phyloP scores from a whole-genome alignment of 2,888 invertebrate species.

The Gonocerus acuteangulatus region DNA sequence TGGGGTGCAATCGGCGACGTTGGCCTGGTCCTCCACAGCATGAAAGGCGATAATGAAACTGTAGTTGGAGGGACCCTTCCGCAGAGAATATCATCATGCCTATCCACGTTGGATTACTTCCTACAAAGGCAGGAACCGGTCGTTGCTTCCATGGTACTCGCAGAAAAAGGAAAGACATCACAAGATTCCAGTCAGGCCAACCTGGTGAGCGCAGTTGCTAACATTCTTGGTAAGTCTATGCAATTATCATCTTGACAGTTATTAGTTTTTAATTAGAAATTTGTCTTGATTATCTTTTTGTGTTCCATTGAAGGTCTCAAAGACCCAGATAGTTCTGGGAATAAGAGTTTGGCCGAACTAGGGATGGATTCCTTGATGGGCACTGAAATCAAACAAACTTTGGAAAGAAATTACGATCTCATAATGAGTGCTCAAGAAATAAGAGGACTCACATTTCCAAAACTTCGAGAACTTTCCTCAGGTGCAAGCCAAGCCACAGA shows the following conservation, averaged over 20 bases:
- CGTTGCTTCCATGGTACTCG: constrained; percentile 74
- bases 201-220: constrained; percentile 72
- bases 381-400: constrained; percentile 93
- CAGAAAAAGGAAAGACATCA: constrained; percentile 62
- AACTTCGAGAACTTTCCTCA: constrained; percentile 47
- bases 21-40: constrained; percentile 80
- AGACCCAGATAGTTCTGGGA: constrained; percentile 67
- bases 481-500: neutral
- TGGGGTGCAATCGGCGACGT: constrained; percentile 99
- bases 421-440: constrained; percentile 87
- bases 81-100: constrained; percentile 89
- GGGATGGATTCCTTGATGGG: constrained; percentile 99
- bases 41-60: constrained; percentile 82
- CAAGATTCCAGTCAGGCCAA: constrained; percentile 48
- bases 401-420: constrained; percentile 87
- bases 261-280: no score
- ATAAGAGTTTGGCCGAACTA: constrained; percentile 78
- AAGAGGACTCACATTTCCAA: constrained; percentile 69
- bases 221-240: constrained; percentile 63
- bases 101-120: constrained; percentile 80
- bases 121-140: constrained; percentile 81
- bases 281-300: no score
- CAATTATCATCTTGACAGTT: no score
- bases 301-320: constrained; percentile 61
- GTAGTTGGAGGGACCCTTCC: constrained; percentile 93